Percentiles rank a stretch among this genome's conserved stretches.
Conservation (phyloP, 53 echinoderm and acorn worm species). For the Crossaster papposus region DNA sequence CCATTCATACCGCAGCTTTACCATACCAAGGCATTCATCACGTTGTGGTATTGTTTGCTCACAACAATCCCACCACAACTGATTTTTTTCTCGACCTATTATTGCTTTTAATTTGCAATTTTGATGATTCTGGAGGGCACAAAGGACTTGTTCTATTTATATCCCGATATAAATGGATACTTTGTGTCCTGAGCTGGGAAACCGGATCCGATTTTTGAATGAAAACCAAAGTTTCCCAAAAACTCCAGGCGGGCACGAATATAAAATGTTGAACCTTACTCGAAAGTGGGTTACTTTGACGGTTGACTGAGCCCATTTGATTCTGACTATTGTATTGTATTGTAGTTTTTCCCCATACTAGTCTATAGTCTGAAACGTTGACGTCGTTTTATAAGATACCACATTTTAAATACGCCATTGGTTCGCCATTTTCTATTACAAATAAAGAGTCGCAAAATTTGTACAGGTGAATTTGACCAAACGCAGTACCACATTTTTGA, state of each 20-base stretch:
- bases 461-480: no score
- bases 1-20: conserved; percentile 31
- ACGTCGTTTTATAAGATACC: not conserved
- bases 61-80: conserved; percentile 4
- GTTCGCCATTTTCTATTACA: no score
- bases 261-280: conserved; percentile 16
- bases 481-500: no score
- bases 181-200: not conserved
- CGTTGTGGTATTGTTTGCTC: conserved; percentile 9
- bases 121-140: not conserved
- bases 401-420: not conserved
- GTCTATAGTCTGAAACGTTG: not conserved
- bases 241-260: not conserved
- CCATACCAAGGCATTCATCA: not conserved
- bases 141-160: conserved; percentile 27
- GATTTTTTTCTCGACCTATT: not conserved
- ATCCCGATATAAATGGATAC: conserved; percentile 25
- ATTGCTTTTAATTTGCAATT: conserved; percentile 30
- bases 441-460: no score
- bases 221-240: not conserved
- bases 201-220: conserved; percentile 8
- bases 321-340: not conserved
- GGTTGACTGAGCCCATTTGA: not conserved
- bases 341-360: not conserved
- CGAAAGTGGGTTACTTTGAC: conserved; percentile 44